These are phyloP conservation scores for Malachius bipustulatus DNA, from an alignment of 2,888 invertebrate genomes.

Conservation along the genomic window DNA sequence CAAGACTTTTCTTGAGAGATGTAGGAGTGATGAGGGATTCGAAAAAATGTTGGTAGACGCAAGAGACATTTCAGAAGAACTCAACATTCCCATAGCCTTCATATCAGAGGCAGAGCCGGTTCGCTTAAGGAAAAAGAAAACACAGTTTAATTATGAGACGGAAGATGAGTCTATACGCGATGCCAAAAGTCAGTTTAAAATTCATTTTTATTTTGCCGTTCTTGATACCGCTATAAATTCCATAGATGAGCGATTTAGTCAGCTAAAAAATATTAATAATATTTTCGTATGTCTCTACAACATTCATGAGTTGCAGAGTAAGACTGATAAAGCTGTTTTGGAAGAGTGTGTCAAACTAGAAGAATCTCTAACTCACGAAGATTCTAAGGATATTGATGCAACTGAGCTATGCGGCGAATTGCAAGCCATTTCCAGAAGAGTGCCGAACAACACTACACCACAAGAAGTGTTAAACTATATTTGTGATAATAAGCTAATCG, in stretches of 20 bases:
- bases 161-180: slow-evolving; percentile 11
- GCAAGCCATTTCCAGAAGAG: slow-evolving; percentile 8
- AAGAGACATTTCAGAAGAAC: slow-evolving; percentile 15
- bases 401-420: slow-evolving; percentile 9
- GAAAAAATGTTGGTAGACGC: slow-evolving; percentile 14
- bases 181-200: slow-evolving; percentile 12
- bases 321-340: slow-evolving; percentile 10
- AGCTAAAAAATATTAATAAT: slow-evolving; percentile 14
- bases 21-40: slow-evolving; percentile 8
- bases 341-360: slow-evolving; percentile 5
- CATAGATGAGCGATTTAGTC: slow-evolving; percentile 15
- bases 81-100: slow-evolving; percentile 13
- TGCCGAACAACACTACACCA: slow-evolving; percentile 6
- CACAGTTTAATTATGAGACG: slow-evolving; percentile 12
- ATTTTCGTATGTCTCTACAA: slow-evolving; percentile 12
- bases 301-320: slow-evolving; percentile 11
- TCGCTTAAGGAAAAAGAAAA: slow-evolving; percentile 12
- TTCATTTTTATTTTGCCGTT: slow-evolving; percentile 14
- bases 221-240: slow-evolving; percentile 12
- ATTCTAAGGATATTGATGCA: slow-evolving; percentile 9
- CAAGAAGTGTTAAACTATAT: slow-evolving; percentile 11
- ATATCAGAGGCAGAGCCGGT: slow-evolving; percentile 13
- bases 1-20: slow-evolving; percentile 12
- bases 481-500: slow-evolving; percentile 12
- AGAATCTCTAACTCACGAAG: slow-evolving; percentile 7